phyloP scores from a whole-genome alignment of 2,888 invertebrate species.

The Aelia acuminata region DNA sequence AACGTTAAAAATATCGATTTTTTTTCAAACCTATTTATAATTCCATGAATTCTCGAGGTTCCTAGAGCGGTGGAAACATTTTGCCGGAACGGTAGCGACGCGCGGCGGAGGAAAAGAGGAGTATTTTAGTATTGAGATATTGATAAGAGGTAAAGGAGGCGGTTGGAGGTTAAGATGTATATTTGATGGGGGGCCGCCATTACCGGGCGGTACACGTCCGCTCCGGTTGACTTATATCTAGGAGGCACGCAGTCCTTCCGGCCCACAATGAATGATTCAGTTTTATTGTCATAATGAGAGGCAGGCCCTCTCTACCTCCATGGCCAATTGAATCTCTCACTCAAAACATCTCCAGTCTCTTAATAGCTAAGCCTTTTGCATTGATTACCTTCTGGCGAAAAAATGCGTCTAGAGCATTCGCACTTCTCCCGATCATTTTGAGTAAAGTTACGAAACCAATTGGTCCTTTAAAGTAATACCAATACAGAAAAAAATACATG shows the following conservation, averaged over 20 bases:
- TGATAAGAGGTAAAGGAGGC: slow-evolving; percentile 57
- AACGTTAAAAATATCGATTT: background rate
- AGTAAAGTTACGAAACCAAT: no score
- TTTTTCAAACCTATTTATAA: background rate
- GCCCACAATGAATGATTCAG: slow-evolving; percentile 53
- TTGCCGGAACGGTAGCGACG: background rate
- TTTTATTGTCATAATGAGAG: slow-evolving; percentile 58
- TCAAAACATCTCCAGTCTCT: background rate
- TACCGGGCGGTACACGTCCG: slow-evolving; percentile 13
- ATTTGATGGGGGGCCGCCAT: slow-evolving; percentile 38
- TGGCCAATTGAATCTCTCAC: slow-evolving; percentile 25
- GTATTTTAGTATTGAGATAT: slow-evolving; percentile 57
- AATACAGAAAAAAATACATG: no score
- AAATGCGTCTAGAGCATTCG: no score
- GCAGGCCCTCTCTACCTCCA: background rate
- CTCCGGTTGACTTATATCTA: slow-evolving; percentile 41
- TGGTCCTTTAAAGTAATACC: no score
- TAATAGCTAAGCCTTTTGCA: slow-evolving; percentile 27
- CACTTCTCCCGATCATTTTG: no score
- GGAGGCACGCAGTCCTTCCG: background rate
- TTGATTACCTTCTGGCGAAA: background rate
- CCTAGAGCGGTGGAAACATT: background rate
- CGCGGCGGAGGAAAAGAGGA: slow-evolving; percentile 18
- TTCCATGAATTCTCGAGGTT: background rate
- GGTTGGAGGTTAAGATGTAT: slow-evolving; percentile 40